A percentile compares a stretch with the other conserved stretches of the same genome.
phyloP scores from a whole-genome alignment of 1,140 invertebrate species.

The Yoshiicerus persimilis region DNA sequence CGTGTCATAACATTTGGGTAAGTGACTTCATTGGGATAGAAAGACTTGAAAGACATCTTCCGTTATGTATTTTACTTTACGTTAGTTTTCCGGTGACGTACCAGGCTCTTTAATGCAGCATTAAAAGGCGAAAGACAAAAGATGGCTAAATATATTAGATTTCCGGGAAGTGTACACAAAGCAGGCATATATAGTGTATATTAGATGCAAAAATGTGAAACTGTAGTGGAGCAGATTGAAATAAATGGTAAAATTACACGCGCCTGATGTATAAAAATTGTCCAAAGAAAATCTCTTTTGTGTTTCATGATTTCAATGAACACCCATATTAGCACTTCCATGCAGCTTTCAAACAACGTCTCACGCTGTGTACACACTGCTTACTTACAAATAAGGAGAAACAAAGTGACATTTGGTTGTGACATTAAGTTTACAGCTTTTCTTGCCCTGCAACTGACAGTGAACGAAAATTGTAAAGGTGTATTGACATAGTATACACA shows the following conservation, averaged over 20 bases:
- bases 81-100: no score
- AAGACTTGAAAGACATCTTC: no score
- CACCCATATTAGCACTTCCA: background rate
- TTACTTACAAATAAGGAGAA: background rate
- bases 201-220: no score
- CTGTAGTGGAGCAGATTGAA: background rate
- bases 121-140: no score
- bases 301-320: background rate
- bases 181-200: no score
- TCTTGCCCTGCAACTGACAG: background rate
- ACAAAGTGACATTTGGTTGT: background rate
- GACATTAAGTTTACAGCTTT: background rate
- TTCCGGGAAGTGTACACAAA: no score
- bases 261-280: background rate
- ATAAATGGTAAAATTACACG: background rate
- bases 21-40: no score
- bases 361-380: background rate
- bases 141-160: no score
- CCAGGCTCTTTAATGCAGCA: no score
- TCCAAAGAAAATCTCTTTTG: background rate
- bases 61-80: no score
- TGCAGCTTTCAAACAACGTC: background rate
- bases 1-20: no score
- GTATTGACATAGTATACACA: background rate
- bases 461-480: background rate